Evolutionary conservation across 2,113 vertebrate species (phyloP).

Genomic region (Paramisgurnus dabryanus): DNA sequence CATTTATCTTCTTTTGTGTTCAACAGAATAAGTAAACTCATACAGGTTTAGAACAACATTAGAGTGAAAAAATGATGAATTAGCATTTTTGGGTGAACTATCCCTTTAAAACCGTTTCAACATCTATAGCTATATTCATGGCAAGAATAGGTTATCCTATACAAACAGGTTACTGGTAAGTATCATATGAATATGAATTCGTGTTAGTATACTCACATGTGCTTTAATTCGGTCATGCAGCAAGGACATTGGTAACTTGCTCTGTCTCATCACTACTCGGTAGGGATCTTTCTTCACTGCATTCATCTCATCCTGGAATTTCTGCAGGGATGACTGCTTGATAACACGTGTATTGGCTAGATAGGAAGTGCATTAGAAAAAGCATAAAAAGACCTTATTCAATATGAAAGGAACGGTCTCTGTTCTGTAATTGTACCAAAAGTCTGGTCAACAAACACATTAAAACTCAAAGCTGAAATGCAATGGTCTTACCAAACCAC

Average conservation of each 20-base stretch:
- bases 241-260: slow-evolving; percentile 93
- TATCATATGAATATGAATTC: background rate
- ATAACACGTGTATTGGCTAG: slow-evolving; percentile 96
- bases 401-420: background rate
- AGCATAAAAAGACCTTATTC: background rate
- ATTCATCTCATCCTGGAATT: slow-evolving; percentile 96
- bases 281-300: slow-evolving; percentile 91
- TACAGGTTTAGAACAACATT: no score
- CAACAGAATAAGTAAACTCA: no score
- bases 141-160: no score
- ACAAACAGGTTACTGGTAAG: no score
- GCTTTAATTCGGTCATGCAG: slow-evolving; percentile 86
- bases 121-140: no score
- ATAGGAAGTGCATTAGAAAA: background rate
- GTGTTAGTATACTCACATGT: slow-evolving; percentile 80
- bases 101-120: no score
- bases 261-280: slow-evolving; percentile 91
- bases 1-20: no score
- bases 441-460: background rate
- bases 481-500: slow-evolving; percentile 89
- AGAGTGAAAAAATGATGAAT: no score
- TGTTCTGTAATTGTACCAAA: background rate
- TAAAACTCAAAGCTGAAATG: background rate
- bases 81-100: no score
- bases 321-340: slow-evolving; percentile 94